These are phyloP conservation scores for Garrulus glandarius DNA, from an alignment of 2,797 vertebrate genomes.

Conservation along the genomic window DNA sequence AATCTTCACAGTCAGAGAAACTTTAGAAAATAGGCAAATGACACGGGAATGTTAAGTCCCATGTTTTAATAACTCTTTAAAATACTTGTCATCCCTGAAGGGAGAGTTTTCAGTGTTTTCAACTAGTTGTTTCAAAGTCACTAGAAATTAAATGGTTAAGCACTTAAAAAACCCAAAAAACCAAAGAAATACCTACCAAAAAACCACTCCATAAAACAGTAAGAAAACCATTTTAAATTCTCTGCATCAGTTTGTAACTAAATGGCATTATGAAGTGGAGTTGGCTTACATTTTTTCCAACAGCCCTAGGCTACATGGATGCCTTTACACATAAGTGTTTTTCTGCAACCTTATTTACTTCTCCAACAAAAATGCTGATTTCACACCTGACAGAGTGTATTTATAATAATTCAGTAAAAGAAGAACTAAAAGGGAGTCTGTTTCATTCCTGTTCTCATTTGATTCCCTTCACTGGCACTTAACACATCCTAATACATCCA, in stretches of 20 bases:
- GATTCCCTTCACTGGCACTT: not conserved
- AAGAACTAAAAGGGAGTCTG: not conserved
- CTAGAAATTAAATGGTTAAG: not conserved
- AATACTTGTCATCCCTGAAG: not conserved
- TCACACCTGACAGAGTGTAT: slow-evolving; percentile 5
- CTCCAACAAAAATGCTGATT: not conserved
- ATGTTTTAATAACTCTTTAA: not conserved
- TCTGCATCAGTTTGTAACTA: not conserved
- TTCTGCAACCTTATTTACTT: not conserved
- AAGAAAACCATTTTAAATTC: not conserved
- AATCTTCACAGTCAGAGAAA: not conserved
- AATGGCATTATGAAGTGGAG: not conserved
- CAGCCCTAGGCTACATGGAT: not conserved
- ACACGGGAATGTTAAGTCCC: not conserved
- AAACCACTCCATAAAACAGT: not conserved
- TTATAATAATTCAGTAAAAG: not conserved
- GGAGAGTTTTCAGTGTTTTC: not conserved
- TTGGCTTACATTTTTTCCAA: not conserved
- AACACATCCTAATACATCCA: not conserved
- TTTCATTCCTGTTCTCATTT: not conserved
- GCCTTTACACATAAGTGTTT: not conserved
- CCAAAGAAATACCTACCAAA: not conserved
- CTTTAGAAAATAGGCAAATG: not conserved
- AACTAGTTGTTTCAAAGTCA: not conserved
- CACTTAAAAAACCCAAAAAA: not conserved